Evolutionary conservation across 2,888 invertebrate species (phyloP), one percentile per base, ranked within the genome.

Genomic region (Nomada fabriciana): DNA sequence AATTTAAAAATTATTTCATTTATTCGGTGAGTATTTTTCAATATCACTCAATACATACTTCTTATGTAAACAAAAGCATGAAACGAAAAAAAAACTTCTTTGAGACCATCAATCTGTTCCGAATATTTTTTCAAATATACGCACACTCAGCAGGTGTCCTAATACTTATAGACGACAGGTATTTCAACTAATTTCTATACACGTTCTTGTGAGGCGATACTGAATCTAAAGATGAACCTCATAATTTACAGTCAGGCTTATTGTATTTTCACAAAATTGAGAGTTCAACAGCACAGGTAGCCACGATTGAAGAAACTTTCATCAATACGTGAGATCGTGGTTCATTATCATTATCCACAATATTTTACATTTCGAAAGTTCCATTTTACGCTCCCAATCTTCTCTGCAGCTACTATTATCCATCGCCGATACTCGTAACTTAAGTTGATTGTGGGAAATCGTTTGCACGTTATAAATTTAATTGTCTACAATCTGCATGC

Each of bases 201-300:
- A 57, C 1, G 25, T 42, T 60, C 68, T 50, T 11, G 53, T 53
- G 20, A 69, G 23, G 2, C 3, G 36, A 80, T 29, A 65, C 80
- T 73, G 53, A 13, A 29, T 1, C 53, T 15, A 15, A 5, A 76
- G 74, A 76, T 76, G 80, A 83, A n/a, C 11, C 4, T 55, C 23
- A 53, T 71, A 59, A 69, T 68, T 78, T 65, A 75, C 74, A 60
- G 64, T 36, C 47, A 57, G 59, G 72, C 63, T 11, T 5, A 59
- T 69, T 71, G 77, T 70, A 71, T 55, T 78, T 81, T 78, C 78
- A 61, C 55, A 43, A n/a, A 47, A 61, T 71, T 52, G 43, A 82
- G 63, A 70, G 72, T 75, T 83, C 75, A 80, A 50, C 23, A 50
- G 57, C 25, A 36, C 23, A 29, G 42, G 13, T 52, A 65, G 15